Evolutionary conservation across 2,888 invertebrate genomes (phyloP), one percentile per base, ranked within the genome.

Genomic region (Cosmorhoe ocellata): DNA sequence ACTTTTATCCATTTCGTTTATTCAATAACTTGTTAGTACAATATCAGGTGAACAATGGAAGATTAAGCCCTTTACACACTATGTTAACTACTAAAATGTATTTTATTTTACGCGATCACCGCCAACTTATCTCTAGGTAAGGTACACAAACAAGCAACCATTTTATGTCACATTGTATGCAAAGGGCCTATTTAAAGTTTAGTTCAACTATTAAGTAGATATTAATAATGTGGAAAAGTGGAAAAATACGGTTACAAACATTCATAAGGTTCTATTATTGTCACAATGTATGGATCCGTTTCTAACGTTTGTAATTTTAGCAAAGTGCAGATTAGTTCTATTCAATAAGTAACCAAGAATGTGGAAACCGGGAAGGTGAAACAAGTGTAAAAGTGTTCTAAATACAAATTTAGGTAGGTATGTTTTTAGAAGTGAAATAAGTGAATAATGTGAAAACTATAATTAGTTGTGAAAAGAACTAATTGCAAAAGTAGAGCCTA

Each of bases 221-320:
- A 34, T 36, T 58, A 55, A 70, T 58, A 67, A 69, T 75, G 74
- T 86, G 82, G 70, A 85, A 88, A 86, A 85, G 81, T 89, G 86
- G 69, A 86, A 87, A 87, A 87, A 88, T 86, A 84, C 65, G 65
- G 67, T 63, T 73, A 72, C 56, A 64, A 65, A 64, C 51, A 59
- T 66, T 64, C 68, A 64, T 67, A 69, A 74, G 73, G 52, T 69
- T 72, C 67, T 71, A 76, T 86, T 86, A 88, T 88, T 88, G 87
- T 88, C 87, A 76, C 69, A 59, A 59, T 67, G 64, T 66, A 66
- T 57, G 67, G 67, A 53, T 61, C 49, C 43, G 50, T 61, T 61
- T 52, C 28, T 41, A 57, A 42, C 36, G 56, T 54, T 49, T 45
- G 26, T 37, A 37, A 36, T 33, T 31, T 38, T 32, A 51, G 39